Percentiles rank a stretch among this genome's conserved stretches.
Conservation (phyloP, 2,888 invertebrate genomes). For the Tenodera sinensis region DNA sequence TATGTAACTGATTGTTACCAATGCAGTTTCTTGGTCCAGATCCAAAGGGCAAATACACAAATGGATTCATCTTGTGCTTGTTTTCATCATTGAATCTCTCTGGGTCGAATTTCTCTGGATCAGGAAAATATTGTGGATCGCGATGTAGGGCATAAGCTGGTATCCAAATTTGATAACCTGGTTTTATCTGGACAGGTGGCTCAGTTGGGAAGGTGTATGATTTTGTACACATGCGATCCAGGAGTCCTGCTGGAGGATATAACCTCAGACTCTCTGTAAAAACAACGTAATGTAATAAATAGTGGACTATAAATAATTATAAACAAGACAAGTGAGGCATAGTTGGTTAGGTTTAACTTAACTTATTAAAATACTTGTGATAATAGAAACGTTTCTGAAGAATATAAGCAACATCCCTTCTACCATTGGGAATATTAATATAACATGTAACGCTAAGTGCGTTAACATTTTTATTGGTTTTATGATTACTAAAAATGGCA, state of each 20-base stretch:
- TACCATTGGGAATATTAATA: no score
- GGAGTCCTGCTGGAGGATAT: conserved; percentile 48
- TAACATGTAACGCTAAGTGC: no score
- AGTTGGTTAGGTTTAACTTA: no score
- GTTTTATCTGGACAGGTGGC: background rate
- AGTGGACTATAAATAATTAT: background rate
- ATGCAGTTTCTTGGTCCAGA: conserved; percentile 36
- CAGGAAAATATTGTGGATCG: conserved; percentile 18
- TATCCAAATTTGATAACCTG: conserved; percentile 35
- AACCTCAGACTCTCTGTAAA: conserved; percentile 50
- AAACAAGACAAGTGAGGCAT: background rate
- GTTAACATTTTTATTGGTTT: no score
- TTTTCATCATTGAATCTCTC: conserved; percentile 35
- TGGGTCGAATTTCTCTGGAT: conserved; percentile 42
- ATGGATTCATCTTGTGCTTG: conserved; percentile 31
- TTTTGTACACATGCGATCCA: conserved; percentile 51
- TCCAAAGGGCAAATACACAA: conserved; percentile 36
- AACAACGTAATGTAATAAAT: background rate
- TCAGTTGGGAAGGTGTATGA: conserved; percentile 42
- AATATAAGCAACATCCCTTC: no score
- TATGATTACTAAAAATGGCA: no score
- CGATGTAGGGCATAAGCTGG: conserved; percentile 19
- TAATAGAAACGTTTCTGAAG: no score
- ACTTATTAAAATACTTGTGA: no score
- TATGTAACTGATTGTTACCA: conserved; percentile 26